Evolutionary conservation across 1,140 invertebrate genomes (phyloP), one percentile per base, ranked within the genome.

Genomic region (Drosophila tropicalis): DNA sequence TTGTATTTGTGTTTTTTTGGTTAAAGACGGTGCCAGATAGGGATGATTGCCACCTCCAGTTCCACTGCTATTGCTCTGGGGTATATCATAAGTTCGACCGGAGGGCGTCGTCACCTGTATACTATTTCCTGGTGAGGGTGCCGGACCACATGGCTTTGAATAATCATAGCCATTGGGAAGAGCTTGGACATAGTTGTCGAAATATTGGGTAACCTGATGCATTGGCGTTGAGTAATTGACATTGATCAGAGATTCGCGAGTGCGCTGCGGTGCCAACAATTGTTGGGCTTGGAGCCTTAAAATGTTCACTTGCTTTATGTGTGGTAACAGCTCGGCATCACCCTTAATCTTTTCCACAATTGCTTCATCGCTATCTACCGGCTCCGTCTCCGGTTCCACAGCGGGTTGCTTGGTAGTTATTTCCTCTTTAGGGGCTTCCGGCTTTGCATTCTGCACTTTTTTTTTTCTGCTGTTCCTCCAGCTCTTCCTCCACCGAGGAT

Each of bases 181-280:
- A 58, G 76, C 73, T 39, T 91, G 81, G 13, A 91, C 78, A 54
- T 90, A 91, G 34, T 91, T 91, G 29, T 91, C 90, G 64, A 80
- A 91, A 72, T 79, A 87, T 57, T 91, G 84, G 32, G 64, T 80
- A 25, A 84, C 79, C 17, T 90, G 69, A 39, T 91, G 81, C 76
- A 90, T 78, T 13, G 90, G 82, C 12, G 87, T 89, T n/a, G 84
- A 81, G 65, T 91, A 91, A 67, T 91, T 91, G 13, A 87, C 74
- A 65, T 83, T 83, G 10, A 79, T 69, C 12, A 90, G 70, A 5
- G 79, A 87, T 32, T 90, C 90, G 22, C 71, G 74, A 6, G 77
- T 67, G 40, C 62, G 86, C 13, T 70, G 70, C 17, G 60, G 82
- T 15, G 68, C 54, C 7, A 29, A 65, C 47, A 41, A 70, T 41